Evolutionary conservation across 2,797 vertebrate species (phyloP), one percentile per base, ranked within the genome.

Genomic region (Taenioides sp.): DNA sequence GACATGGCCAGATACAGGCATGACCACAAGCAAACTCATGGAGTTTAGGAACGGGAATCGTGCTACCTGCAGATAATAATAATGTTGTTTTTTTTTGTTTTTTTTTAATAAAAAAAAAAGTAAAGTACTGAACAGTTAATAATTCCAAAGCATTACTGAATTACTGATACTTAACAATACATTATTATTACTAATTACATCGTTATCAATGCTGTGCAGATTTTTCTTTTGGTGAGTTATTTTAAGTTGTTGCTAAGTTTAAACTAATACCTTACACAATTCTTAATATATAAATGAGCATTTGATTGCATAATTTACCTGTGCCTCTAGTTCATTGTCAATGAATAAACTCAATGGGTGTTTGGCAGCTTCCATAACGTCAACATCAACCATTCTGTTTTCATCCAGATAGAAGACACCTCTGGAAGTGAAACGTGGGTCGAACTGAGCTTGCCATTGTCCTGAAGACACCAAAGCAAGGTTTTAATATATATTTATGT

Each of bases 331-430:
- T 47, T 95, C 92, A 62, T 93, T 89, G 80, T 95, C 84, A 28
- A 68, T 87, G 72, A 94, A 94, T 89, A 94, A 92, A 77, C 95
- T 96, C 62, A 99, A 85, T 4, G 96, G 92, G 72, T 97, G 96
- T 40, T 93, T 94, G 59, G 88, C 81, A 58, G 95, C 94, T 73
- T 95, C 94, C 97, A 99, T 99, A 95, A 98, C 96, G 69, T 97
- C 95, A 62, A 98, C 96, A 0, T 95, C 92, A 69, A 97, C 94
- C 7, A 93, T 81, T 0, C 91, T 90, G 2, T 93, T 80, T 20
- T 95, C 84, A 1, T 96, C 93, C 28, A 98, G 89, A 84, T 96
- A 89, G 88, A 99, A 99, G 5, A 83, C 80, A 4, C 95, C 95
- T 72, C 80, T 92, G 31, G 86, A 81, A 59, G 98, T 98, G 75